phyloP scores from a whole-genome alignment of 1,140 invertebrate genomes.

The Heliothis virescens region DNA sequence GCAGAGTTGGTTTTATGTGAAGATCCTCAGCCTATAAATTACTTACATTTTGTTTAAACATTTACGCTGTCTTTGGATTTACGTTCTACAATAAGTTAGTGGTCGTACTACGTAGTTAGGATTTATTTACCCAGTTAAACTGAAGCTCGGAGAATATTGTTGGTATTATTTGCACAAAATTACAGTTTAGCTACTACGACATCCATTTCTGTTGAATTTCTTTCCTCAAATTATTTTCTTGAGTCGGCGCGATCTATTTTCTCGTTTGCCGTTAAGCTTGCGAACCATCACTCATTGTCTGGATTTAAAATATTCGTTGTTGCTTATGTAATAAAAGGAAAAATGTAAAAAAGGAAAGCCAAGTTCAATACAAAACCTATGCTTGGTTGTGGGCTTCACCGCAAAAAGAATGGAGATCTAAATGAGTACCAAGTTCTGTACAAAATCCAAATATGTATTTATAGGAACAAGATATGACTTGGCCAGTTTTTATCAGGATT shows the following conservation, averaged over 20 bases:
- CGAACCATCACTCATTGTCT: conserved; percentile 48
- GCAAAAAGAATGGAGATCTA: too few relatives aligned
- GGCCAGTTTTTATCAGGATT: too few relatives aligned
- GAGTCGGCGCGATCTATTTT: conserved; percentile 48
- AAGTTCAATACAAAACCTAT: too few relatives aligned
- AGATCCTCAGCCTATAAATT: conserved; percentile 20
- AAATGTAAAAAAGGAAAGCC: too few relatives aligned
- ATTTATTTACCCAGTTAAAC: conserved; percentile 55
- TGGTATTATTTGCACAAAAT: conserved; percentile 57
- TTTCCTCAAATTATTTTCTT: conserved; percentile 56
- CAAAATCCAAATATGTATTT: too few relatives aligned
- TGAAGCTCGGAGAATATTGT: conserved; percentile 50
- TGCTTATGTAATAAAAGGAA: conserved; percentile 43
- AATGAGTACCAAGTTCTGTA: too few relatives aligned
- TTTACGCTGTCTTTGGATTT: conserved; percentile 37
- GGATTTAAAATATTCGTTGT: conserved; percentile 39
- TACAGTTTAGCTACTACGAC: conserved; percentile 52
- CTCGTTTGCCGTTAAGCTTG: conserved; percentile 40
- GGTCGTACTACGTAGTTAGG: conserved; percentile 31
- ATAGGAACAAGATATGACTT: too few relatives aligned
- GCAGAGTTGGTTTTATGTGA: conserved; percentile 14
- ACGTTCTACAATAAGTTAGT: conserved; percentile 29
- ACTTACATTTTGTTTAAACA: conserved; percentile 34
- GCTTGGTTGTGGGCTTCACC: too few relatives aligned
- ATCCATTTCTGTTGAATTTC: conserved; percentile 53